A percentile compares a stretch with the other conserved stretches of the same genome.
Evolutionary conservation across 2,888 invertebrate species (phyloP).

Genomic region (Clistopyga incitator): DNA sequence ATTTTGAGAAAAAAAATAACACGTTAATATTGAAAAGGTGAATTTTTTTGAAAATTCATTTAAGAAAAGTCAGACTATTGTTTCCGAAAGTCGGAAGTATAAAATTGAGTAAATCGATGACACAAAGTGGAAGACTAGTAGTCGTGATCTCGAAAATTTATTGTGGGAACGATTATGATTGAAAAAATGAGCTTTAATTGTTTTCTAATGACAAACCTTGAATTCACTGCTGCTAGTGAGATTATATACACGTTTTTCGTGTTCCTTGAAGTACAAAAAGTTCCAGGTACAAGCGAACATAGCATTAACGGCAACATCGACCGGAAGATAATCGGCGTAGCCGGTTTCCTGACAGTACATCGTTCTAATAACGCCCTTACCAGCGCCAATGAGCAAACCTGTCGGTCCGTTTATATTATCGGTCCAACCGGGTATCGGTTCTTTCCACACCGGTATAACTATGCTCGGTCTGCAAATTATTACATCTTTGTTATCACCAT

Average conservation of each 20-base stretch:
- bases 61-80: too few species aligned
- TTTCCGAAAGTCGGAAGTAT: too few species aligned
- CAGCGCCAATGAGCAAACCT: conserved; percentile 91
- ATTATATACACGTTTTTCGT: conserved; percentile 87
- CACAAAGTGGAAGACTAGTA: background rate
- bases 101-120: background rate
- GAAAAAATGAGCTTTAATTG: background rate
- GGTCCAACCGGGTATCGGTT: conserved; percentile 95
- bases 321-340: conserved; percentile 93
- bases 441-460: conserved; percentile 95
- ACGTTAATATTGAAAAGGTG: too few species aligned
- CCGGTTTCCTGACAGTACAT: conserved; percentile 93
- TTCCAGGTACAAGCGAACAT: conserved; percentile 89
- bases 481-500: background rate
- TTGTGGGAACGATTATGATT: background rate
- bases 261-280: conserved; percentile 86
- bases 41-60: too few species aligned
- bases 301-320: conserved; percentile 92
- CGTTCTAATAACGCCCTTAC: conserved; percentile 95
- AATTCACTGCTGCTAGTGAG: conserved; percentile 93
- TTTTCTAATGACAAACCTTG: conserved; percentile 84
- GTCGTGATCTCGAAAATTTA: background rate
- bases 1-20: too few species aligned
- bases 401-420: conserved; percentile 98
- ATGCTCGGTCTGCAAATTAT: conserved; percentile 79